Conservation (phyloP, 1,140 invertebrate species). For the Nautilus pompilius region DNA sequence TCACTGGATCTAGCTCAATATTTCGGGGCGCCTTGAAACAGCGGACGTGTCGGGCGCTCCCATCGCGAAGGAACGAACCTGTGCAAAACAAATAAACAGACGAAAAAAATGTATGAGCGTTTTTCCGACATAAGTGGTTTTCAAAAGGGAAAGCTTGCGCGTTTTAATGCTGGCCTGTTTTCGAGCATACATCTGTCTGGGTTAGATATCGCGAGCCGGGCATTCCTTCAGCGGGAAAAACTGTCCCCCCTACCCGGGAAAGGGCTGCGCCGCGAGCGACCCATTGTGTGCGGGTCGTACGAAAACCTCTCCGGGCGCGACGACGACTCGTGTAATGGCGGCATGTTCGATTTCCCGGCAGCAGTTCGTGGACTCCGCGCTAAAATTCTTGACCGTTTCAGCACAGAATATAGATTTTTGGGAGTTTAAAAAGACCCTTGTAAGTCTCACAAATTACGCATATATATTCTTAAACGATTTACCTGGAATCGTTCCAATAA, state of each 20-base stretch:
- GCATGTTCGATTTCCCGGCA: constrained; percentile 36
- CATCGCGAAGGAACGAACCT: not conserved
- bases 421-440: constrained; percentile 19
- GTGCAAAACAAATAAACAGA: not conserved
- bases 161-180: too few species aligned
- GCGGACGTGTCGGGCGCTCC: not conserved
- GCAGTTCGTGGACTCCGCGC: constrained; percentile 24
- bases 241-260: not conserved
- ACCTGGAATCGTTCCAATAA: too few species aligned
- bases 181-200: too few species aligned
- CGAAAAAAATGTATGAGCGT: too few species aligned
- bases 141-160: too few species aligned
- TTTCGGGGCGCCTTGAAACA: constrained; percentile 36
- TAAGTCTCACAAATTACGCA: constrained; percentile 20
- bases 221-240: not conserved
- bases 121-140: too few species aligned
- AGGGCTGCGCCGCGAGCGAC: not conserved
- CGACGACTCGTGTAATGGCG: constrained; percentile 24
- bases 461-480: too few species aligned
- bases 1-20: constrained; percentile 37
- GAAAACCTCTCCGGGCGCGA: constrained; percentile 20
- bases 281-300: constrained; percentile 11
- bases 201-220: too few species aligned
- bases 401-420: constrained; percentile 22
- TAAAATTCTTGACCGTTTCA: constrained; percentile 22